These are phyloP conservation scores for Hyles vespertilio DNA, from an alignment of 1,140 invertebrate species.

Conservation along the genomic window DNA sequence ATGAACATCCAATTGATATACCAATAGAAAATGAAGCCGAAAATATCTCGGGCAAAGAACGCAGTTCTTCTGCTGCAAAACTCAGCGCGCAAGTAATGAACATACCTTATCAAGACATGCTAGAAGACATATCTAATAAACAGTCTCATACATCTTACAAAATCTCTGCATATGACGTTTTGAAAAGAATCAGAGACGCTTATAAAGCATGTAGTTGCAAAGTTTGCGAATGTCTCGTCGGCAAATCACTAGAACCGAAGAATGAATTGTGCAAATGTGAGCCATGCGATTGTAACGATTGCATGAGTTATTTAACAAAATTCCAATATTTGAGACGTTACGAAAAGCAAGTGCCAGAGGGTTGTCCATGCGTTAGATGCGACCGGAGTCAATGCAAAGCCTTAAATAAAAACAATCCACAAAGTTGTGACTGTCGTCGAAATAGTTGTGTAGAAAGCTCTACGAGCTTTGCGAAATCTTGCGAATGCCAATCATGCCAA, in stretches of 20 bases:
- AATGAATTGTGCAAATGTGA: constrained; percentile 36
- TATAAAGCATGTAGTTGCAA: constrained; percentile 59
- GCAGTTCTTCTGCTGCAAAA: constrained; percentile 22
- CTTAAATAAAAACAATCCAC: constrained; percentile 17
- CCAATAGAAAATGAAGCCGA: no score
- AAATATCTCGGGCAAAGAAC: neutral
- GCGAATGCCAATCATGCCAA: constrained; percentile 36
- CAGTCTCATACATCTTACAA: constrained; percentile 9
- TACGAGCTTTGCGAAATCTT: constrained; percentile 24
- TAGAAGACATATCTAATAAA: constrained; percentile 23
- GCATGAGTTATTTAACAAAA: constrained; percentile 19
- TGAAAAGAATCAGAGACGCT: constrained; percentile 44
- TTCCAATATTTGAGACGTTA: constrained; percentile 8
- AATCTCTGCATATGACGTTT: constrained; percentile 36
- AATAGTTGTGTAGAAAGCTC: constrained; percentile 35
- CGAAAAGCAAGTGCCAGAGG: constrained; percentile 6
- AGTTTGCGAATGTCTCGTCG: constrained; percentile 52
- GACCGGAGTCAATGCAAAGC: constrained; percentile 31
- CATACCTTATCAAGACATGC: constrained; percentile 30
- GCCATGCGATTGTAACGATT: constrained; percentile 43
- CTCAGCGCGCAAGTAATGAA: constrained; percentile 52
- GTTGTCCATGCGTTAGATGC: constrained; percentile 34
- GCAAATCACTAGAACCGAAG: constrained; percentile 9
- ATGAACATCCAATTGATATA: no score
- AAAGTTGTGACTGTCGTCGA: constrained; percentile 34